These are phyloP conservation scores for Erythrocercus mccallii DNA, from an alignment of 2,113 vertebrate genomes.

Conservation along the genomic window DNA sequence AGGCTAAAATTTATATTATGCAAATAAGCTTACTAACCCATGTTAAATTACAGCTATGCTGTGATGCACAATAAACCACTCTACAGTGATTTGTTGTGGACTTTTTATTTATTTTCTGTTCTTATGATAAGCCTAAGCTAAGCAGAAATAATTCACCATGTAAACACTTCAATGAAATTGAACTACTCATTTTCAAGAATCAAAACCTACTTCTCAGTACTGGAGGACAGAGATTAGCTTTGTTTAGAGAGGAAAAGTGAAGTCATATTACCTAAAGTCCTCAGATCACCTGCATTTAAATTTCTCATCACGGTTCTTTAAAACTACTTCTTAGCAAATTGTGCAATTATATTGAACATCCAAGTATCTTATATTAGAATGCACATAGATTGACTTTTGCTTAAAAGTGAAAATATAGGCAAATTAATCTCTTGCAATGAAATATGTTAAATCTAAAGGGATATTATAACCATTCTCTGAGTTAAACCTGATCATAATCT, in stretches of 20 bases:
- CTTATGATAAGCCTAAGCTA: not conserved
- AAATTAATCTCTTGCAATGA: not conserved
- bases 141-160: not conserved
- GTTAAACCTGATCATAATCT: not conserved
- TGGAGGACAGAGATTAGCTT: not conserved
- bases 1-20: conserved; percentile 37
- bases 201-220: not conserved
- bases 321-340: not conserved
- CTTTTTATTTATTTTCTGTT: not conserved
- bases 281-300: not conserved
- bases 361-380: not conserved
- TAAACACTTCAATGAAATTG: not conserved
- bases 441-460: not conserved
- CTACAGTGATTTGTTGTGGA: not conserved
- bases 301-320: not conserved
- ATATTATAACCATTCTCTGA: not conserved
- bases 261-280: not conserved
- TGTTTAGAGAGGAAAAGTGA: not conserved
- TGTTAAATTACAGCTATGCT: conserved; percentile 11
- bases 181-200: not conserved
- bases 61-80: not conserved
- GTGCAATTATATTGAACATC: not conserved
- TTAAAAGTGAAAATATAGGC: not conserved
- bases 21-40: conserved; percentile 11
- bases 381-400: not conserved